These are phyloP conservation scores for Metridium senile DNA, from an alignment of 92 coral and sea anemone genomes.

Conservation along the genomic window DNA sequence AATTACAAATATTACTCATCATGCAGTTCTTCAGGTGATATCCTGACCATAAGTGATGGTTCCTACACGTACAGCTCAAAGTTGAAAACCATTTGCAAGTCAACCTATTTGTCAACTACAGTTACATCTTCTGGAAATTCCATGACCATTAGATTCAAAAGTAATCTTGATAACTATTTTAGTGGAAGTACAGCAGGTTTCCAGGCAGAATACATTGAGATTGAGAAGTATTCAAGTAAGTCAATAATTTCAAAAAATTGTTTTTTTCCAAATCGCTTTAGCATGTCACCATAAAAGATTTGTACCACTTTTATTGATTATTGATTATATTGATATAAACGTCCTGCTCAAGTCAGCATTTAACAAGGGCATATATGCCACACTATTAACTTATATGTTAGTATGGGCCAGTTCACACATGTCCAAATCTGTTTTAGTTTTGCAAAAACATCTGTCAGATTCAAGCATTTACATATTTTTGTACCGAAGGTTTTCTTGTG, in stretches of 20 bases:
- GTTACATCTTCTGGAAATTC: constrained; percentile 18
- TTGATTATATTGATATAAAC: too few species aligned
- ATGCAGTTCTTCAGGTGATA: background rate
- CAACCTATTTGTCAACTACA: background rate
- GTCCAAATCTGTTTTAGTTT: too few species aligned
- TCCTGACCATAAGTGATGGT: constrained; percentile 12
- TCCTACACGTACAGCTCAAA: background rate
- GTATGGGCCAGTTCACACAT: too few species aligned
- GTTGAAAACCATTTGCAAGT: background rate
- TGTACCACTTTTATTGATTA: too few species aligned
- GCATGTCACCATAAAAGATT: too few species aligned
- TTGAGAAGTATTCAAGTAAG: constrained; percentile 1
- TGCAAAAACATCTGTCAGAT: too few species aligned
- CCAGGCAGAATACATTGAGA: background rate
- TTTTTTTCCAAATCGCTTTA: too few species aligned
- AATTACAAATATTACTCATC: background rate
- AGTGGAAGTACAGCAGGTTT: background rate
- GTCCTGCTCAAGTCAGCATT: too few species aligned
- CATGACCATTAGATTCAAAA: constrained; percentile 40
- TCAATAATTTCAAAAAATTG: background rate
- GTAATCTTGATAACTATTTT: constrained; percentile 17
- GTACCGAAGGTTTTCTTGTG: too few species aligned
- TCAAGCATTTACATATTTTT: too few species aligned
- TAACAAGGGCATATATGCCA: too few species aligned
- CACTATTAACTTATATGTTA: too few species aligned